Evolutionary conservation across 2,797 vertebrate genomes (phyloP).

Genomic region (Spinus olivaceus): DNA sequence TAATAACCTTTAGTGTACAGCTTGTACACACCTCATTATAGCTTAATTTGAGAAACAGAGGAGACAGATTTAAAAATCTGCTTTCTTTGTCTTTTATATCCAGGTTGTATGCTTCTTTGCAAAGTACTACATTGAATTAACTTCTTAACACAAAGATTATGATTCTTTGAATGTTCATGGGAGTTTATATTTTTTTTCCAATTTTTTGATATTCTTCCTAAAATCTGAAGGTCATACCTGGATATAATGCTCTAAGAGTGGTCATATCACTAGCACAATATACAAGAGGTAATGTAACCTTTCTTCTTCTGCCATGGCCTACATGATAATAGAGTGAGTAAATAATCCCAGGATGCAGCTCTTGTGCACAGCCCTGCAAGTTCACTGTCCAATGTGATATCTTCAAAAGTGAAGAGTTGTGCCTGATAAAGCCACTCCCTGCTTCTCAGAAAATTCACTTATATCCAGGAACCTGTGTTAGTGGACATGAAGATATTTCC

Average conservation of each 20-base stretch:
- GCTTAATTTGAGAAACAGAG: neutral
- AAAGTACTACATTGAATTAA: neutral
- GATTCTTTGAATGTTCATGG: neutral
- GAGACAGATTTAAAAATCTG: neutral
- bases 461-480: neutral
- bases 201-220: neutral
- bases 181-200: neutral
- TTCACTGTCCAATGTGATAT: neutral
- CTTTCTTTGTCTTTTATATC: neutral
- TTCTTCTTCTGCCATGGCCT: neutral
- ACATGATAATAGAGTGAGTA: neutral
- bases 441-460: neutral
- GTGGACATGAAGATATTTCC: neutral
- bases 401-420: neutral
- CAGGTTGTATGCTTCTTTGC: neutral
- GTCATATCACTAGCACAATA: neutral
- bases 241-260: neutral
- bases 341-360: neutral
- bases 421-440: neutral
- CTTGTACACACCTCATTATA: neutral
- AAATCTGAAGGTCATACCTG: neutral
- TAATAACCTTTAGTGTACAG: neutral
- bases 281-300: neutral
- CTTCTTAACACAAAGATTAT: neutral
- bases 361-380: neutral